phyloP scores from a whole-genome alignment of 2,888 invertebrate genomes.

The Thymelicus sylvestris region DNA sequence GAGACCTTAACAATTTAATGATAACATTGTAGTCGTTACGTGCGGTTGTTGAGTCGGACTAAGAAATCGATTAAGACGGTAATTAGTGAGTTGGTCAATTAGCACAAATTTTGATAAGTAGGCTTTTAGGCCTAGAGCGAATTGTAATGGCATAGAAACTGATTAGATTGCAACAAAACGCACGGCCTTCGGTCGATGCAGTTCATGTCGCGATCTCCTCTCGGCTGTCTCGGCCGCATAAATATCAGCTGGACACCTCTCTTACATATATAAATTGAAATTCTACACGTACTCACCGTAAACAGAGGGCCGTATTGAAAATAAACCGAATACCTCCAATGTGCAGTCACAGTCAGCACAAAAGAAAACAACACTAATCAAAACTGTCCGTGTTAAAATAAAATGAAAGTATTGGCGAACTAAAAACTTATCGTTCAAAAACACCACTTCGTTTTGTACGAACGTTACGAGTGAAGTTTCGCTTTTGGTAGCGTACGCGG shows the following conservation, averaged over 20 bases:
- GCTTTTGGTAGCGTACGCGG: slow-evolving; percentile 57
- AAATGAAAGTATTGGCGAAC: slow-evolving; percentile 61
- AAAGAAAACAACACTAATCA: slow-evolving; percentile 76
- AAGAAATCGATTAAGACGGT: slow-evolving; percentile 25
- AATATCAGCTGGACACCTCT: slow-evolving; percentile 69
- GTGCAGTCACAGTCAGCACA: slow-evolving; percentile 68
- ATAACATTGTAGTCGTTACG: slow-evolving; percentile 13
- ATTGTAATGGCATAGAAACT: slow-evolving; percentile 62
- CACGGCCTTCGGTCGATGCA: slow-evolving; percentile 74
- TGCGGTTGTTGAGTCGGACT: slow-evolving; percentile 7
- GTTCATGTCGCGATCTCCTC: slow-evolving; percentile 67
- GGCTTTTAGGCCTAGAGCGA: slow-evolving; percentile 48
- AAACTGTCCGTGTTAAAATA: slow-evolving; percentile 64
- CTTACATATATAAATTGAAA: slow-evolving; percentile 69
- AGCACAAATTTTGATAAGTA: slow-evolving; percentile 27
- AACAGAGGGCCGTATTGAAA: slow-evolving; percentile 73
- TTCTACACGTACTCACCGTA: slow-evolving; percentile 77
- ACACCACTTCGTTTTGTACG: slow-evolving; percentile 69
- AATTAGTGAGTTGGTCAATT: slow-evolving; percentile 30
- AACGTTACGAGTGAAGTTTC: slow-evolving; percentile 74
- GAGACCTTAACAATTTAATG: slow-evolving; percentile 23
- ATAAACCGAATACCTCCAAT: slow-evolving; percentile 77
- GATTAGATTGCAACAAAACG: slow-evolving; percentile 57
- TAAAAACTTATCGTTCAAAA: slow-evolving; percentile 60
- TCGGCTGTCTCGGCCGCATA: slow-evolving; percentile 64